Conservation (phyloP, 2,113 vertebrate genomes). For the Verasper variegatus region DNA sequence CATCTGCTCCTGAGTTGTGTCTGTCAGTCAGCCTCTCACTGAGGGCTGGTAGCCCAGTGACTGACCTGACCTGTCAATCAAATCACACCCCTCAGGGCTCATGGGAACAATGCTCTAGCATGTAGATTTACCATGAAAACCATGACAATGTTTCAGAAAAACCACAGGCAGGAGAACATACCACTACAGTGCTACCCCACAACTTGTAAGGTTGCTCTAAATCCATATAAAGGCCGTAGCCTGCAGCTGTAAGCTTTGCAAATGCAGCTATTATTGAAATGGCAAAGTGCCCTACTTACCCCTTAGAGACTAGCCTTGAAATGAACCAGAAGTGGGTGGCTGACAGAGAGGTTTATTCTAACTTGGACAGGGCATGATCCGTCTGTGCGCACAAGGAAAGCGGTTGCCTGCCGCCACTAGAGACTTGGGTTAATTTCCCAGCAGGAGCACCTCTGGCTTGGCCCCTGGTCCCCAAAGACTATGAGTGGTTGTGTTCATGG, state of each 20-base stretch:
- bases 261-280: slow-evolving; percentile 61
- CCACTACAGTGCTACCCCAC: neutral
- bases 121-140: slow-evolving; percentile 21
- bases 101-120: slow-evolving; percentile 1
- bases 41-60: neutral
- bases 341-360: slow-evolving; percentile 23
- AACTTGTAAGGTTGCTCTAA: slow-evolving; percentile 28
- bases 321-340: slow-evolving; percentile 52
- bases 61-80: slow-evolving; percentile 45
- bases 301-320: slow-evolving; percentile 42
- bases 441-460: slow-evolving; percentile 1
- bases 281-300: slow-evolving; percentile 47
- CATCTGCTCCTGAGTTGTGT: slow-evolving; percentile 35
- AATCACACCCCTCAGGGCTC: slow-evolving; percentile 18
- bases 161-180: neutral
- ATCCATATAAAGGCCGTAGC: slow-evolving; percentile 43
- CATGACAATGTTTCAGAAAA: neutral
- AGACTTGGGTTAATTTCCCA: slow-evolving; percentile 26
- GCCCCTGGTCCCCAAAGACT: neutral
- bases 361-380: neutral
- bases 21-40: slow-evolving; percentile 33
- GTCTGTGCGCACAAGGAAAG: neutral
- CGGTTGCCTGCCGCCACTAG: slow-evolving; percentile 10
- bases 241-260: slow-evolving; percentile 52
- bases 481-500: neutral